Conservation (phyloP, 2,113 vertebrate genomes). For the Bujurquina vittata region DNA sequence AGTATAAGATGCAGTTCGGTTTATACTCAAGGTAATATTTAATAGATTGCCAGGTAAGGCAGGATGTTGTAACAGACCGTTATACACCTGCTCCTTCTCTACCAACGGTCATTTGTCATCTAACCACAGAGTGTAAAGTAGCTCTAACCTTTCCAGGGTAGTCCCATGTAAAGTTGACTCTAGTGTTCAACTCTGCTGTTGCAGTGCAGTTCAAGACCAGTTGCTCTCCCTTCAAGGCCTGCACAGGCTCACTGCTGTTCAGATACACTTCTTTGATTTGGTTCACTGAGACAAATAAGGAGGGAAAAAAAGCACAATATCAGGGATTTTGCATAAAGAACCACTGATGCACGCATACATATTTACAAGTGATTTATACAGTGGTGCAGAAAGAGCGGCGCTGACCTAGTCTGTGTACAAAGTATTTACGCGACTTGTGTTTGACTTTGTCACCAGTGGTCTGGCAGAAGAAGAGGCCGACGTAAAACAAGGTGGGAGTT, state of each 20-base stretch:
- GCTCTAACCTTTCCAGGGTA: conserved; percentile 90
- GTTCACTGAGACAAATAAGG: conserved; percentile 79
- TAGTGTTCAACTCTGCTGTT: conserved; percentile 88
- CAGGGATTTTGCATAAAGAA: background rate
- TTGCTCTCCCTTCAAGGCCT: conserved; percentile 81
- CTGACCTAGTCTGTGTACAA: conserved; percentile 86
- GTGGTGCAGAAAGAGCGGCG: background rate
- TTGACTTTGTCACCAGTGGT: conserved; percentile 70
- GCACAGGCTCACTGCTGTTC: conserved; percentile 81
- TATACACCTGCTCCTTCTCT: background rate
- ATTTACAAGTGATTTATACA: background rate
- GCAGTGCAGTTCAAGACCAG: conserved; percentile 90
- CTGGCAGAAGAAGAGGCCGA: conserved; percentile 89
- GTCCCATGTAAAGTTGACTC: conserved; percentile 91
- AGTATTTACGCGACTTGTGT: conserved; percentile 80
- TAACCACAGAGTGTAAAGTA: background rate
- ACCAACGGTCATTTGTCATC: conserved; percentile 11
- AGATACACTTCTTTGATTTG: conserved; percentile 86
- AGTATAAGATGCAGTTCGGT: background rate
- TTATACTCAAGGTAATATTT: background rate
- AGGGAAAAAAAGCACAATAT: background rate
- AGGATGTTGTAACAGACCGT: background rate
- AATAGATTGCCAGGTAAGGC: background rate
- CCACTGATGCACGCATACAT: background rate
- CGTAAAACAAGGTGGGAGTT: conserved; percentile 84